A percentile compares a stretch with the other conserved stretches of the same genome.
Conservation (phyloP, 2,797 vertebrate species). For the Eurystomus glaucurus region DNA sequence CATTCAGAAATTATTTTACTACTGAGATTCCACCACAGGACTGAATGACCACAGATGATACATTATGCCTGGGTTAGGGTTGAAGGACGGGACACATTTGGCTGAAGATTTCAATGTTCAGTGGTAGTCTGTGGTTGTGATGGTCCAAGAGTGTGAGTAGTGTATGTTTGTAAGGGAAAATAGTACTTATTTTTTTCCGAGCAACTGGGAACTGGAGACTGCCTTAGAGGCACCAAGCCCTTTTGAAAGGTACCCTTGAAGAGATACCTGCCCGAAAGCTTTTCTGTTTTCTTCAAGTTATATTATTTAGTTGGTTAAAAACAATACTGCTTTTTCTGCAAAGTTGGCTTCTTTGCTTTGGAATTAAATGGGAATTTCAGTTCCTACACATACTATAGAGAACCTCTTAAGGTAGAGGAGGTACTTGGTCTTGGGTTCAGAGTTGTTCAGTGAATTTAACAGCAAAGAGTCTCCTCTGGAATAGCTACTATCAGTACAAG, state of each 20-base stretch:
- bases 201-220: background rate
- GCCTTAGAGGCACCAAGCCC: background rate
- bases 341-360: background rate
- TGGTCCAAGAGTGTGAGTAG: background rate
- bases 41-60: background rate
- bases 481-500: background rate
- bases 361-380: background rate
- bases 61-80: background rate
- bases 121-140: fast-evolving
- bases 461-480: background rate
- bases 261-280: background rate
- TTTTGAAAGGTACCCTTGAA: background rate
- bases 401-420: background rate
- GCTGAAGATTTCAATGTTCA: background rate
- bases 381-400: fast-evolving
- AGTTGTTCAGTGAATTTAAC: background rate
- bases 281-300: background rate
- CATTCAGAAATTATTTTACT: fast-evolving
- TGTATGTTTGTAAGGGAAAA: background rate
- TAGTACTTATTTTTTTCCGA: background rate
- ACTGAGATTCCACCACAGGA: fast-evolving
- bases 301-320: background rate
- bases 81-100: fast-evolving
- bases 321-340: background rate
- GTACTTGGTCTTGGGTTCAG: background rate